Base-by-base conservation (phyloP, 2,113 vertebrate genomes). In the Crypturellus undulatus region DNA sequence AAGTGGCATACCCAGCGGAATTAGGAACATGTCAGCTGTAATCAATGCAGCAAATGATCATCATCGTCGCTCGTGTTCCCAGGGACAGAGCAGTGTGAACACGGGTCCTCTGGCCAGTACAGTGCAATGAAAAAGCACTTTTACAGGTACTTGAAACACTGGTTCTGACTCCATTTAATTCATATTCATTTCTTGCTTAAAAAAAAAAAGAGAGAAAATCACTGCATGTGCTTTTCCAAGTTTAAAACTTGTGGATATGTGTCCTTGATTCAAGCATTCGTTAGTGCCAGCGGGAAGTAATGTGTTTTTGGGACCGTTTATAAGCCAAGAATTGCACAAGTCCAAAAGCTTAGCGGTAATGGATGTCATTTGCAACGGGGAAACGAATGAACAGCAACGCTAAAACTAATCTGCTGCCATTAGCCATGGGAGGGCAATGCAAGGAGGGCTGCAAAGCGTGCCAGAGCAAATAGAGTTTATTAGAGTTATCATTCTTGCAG, bases 211-310 rank as follows among this genome's bases (percentile, higher is more conserved):
- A 12, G 40, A 20, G 34, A 88, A 76, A 86, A 47, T 25, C 52
- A 2, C 10, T 62, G 73, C 34, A 16, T 19, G 26, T 1, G 2
- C 77, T 95, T 86, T 89, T 83, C 34, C 72, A 51, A 90, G 65
- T 52, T 36, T 80, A 2, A 84, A 56, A 36, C 30, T 68, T 42
- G 84, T 19, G 65, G 85, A 88, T 40, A 9, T 21, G n/a, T 17
- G 3, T 89, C 77, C 69, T 69, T 88, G 69, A 49, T 92, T 95
- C 83, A 90, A 45, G 62, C 4, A 65, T 24, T 79, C 2, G 93
- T 91, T 95, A 95, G 93, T 92, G 94, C 42, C 95, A 96, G 94
- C 94, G 79, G 93, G 95, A 95, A 96, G 92, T 82, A 26, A 49
- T 26, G 38, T 72, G 92, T 94, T 85, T 28, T 8, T 0, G 11